Evolutionary conservation across 1,140 invertebrate genomes (phyloP).

Genomic region (Drosophila oshimai): DNA sequence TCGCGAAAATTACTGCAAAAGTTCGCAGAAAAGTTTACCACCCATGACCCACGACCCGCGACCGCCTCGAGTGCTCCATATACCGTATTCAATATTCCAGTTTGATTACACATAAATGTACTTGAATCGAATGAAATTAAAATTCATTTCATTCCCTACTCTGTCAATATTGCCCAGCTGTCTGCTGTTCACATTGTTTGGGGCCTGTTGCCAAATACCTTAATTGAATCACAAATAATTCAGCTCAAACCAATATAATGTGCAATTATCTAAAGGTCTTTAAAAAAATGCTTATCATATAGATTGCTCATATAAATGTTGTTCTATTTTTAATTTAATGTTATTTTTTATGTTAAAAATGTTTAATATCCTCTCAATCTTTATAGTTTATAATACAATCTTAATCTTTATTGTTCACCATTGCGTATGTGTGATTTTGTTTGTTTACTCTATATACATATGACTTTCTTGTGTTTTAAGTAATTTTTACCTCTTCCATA

Average conservation of each 20-base stretch:
- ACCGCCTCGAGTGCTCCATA: not conserved
- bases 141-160: conserved; percentile 17
- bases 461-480: too few species aligned
- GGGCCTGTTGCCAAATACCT: not conserved
- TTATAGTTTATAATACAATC: too few species aligned
- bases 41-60: not conserved
- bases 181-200: conserved; percentile 1
- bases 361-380: too few species aligned
- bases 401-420: too few species aligned
- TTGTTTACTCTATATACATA: too few species aligned
- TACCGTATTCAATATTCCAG: conserved; percentile 36
- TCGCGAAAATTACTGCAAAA: conserved; percentile 13
- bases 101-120: conserved; percentile 46
- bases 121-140: conserved; percentile 31
- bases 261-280: too few species aligned
- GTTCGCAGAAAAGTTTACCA: not conserved
- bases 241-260: not conserved
- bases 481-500: too few species aligned
- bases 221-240: not conserved
- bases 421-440: too few species aligned
- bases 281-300: too few species aligned
- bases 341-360: too few species aligned
- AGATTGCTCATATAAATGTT: too few species aligned
- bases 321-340: too few species aligned
- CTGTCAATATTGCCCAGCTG: conserved; percentile 4